Base-by-base conservation (phyloP, 2,888 invertebrate species). In the Lysandra coridon region DNA sequence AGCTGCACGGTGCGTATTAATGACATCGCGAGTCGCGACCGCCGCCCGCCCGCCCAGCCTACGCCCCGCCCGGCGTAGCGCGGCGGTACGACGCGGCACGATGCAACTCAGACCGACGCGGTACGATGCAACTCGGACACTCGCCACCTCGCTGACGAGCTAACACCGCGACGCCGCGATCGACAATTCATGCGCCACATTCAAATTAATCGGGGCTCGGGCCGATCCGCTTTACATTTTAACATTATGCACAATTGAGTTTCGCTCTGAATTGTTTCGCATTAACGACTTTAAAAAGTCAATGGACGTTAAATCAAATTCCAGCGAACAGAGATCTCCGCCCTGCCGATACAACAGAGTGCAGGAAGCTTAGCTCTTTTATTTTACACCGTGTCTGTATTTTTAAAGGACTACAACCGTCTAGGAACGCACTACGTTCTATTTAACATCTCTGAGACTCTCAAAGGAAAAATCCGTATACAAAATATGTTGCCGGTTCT, bases 181-280 rank as follows among this genome's bases (percentile, higher is more conserved):
- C 33, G 14, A 69, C 69, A 69, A 69, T 69, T 69, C 33, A 69
- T 23, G 33, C 69, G 69, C 33, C 37, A 69, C 69, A 69, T 69
- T 69, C 69, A 33, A 69, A 69, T 37, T 69, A 69, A 69, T 69
- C 33, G 69, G 33, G 33, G 33, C 37, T 69, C 14, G 69, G 12
- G 69, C 33, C 69, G 69, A 33, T 69, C 69, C 69, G 69, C 33
- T 64, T 64, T 69, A 69, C 69, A 69, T 69, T 69, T 69, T 37
- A 69, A 69, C 69, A 69, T 69, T 69, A 69, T 69, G 69, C 69
- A 37, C 69, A 69, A 69, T 69, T 69, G 69, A 69, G 69, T 69
- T 69, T 37, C 69, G 33, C 37, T 12, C 69, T 14, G 33, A 69
- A 69, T 69, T 69, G 69, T 69, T 69, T 33, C 69, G 69, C 14